A percentile compares a stretch with the other conserved stretches of the same genome.
These are phyloP conservation scores for Paraplagusia blochii DNA, from an alignment of 2,113 vertebrate genomes.

Conservation along the genomic window DNA sequence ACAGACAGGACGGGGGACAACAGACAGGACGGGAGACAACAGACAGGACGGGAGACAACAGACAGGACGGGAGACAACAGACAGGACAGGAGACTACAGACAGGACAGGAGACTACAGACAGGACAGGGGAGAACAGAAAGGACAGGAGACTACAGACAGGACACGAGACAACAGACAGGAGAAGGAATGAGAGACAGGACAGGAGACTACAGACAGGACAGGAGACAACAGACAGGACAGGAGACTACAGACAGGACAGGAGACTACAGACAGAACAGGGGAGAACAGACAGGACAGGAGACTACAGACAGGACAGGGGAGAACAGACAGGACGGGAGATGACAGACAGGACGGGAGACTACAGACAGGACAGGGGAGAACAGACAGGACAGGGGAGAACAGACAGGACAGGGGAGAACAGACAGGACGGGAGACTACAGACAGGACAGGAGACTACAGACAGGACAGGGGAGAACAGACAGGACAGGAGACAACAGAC, in stretches of 20 bases:
- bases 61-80: background rate
- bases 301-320: background rate
- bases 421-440: background rate
- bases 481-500: too few species aligned
- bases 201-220: background rate
- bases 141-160: too few species aligned
- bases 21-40: background rate
- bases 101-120: too few species aligned
- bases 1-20: too few species aligned
- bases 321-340: background rate
- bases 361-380: too few species aligned
- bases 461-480: background rate
- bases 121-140: too few species aligned
- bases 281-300: background rate
- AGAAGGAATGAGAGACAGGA: background rate
- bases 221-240: background rate
- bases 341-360: background rate
- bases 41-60: too few species aligned
- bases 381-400: background rate
- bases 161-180: background rate
- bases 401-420: too few species aligned
- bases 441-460: background rate
- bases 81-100: background rate
- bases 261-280: too few species aligned
- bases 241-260: too few species aligned